Evolutionary conservation across 2,888 invertebrate genomes (phyloP).

Genomic region (Acanthoscelides obtectus): DNA sequence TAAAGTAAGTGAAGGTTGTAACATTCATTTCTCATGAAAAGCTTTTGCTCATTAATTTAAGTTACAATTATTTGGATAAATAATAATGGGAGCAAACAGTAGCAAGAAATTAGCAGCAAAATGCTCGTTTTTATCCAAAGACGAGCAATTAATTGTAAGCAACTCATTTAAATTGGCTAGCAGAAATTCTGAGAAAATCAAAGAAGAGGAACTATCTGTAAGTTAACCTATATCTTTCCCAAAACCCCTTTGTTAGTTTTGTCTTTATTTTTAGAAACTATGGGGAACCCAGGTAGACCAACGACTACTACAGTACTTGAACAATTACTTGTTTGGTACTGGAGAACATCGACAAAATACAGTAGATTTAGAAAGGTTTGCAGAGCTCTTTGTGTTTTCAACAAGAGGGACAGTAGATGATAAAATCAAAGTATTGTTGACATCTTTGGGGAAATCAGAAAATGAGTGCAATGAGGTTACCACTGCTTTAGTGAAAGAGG

Average conservation of each 20-base stretch:
- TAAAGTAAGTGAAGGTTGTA: not conserved
- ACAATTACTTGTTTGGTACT: constrained; percentile 62
- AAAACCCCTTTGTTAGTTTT: constrained; percentile 5
- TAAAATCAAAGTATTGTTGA: constrained; percentile 54
- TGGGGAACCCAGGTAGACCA: constrained; percentile 68
- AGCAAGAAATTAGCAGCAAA: constrained; percentile 63
- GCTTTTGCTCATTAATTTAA: not conserved
- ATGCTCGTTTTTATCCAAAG: constrained; percentile 59
- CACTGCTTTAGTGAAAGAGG: constrained; percentile 60
- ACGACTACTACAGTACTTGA: constrained; percentile 61
- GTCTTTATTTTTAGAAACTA: constrained; percentile 52
- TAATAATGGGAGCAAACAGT: constrained; percentile 50
- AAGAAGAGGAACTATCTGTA: constrained; percentile 65
- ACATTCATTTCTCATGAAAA: not conserved
- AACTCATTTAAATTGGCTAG: constrained; percentile 59
- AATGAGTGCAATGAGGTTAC: constrained; percentile 53
- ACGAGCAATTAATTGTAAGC: constrained; percentile 60
- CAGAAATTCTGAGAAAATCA: constrained; percentile 60
- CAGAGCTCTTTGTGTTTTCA: constrained; percentile 65
- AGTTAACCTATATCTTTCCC: constrained; percentile 34
- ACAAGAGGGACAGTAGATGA: constrained; percentile 65
- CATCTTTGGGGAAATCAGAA: constrained; percentile 55
- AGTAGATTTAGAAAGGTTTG: constrained; percentile 61
- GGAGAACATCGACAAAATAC: constrained; percentile 50
- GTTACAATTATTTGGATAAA: not conserved